A percentile compares a stretch with the other conserved stretches of the same genome.
Conservation (phyloP, 2,113 vertebrate species). For the Varanus komodoensis region DNA sequence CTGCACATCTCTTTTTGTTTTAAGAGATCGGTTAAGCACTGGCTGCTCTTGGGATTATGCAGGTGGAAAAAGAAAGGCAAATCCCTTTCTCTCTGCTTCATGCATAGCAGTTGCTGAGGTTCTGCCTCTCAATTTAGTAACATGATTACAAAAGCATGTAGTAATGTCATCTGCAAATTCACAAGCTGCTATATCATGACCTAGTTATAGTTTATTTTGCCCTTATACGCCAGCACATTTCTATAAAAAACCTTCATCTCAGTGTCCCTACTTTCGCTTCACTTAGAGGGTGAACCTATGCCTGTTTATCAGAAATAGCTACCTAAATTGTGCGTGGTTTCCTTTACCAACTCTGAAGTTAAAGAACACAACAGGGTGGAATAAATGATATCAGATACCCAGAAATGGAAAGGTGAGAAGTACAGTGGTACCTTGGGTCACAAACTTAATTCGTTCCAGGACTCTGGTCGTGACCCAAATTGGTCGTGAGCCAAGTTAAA, state of each 20-base stretch:
- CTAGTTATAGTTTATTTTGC: background rate
- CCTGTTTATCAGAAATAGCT: background rate
- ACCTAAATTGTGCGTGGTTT: too few relatives aligned
- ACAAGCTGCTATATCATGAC: background rate
- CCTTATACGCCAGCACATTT: background rate
- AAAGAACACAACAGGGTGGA: too few relatives aligned
- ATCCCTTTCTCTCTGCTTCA: background rate
- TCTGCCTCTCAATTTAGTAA: background rate
- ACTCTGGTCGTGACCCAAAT: too few relatives aligned
- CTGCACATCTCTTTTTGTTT: background rate
- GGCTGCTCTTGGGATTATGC: background rate
- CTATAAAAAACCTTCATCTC: background rate
- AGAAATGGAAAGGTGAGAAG: background rate
- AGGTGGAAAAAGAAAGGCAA: background rate
- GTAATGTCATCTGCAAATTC: background rate
- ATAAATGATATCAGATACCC: too few relatives aligned
- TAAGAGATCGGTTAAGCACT: background rate
- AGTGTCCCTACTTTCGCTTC: background rate
- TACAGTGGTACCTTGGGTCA: too few relatives aligned
- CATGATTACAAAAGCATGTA: background rate
- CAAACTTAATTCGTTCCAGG: too few relatives aligned
- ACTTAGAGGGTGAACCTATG: background rate
- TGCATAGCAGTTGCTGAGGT: background rate
- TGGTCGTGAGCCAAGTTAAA: too few relatives aligned
- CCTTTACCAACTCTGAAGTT: too few relatives aligned